These are phyloP conservation scores for Numenius arquata DNA, from an alignment of 2,113 vertebrate genomes.

Conservation along the genomic window DNA sequence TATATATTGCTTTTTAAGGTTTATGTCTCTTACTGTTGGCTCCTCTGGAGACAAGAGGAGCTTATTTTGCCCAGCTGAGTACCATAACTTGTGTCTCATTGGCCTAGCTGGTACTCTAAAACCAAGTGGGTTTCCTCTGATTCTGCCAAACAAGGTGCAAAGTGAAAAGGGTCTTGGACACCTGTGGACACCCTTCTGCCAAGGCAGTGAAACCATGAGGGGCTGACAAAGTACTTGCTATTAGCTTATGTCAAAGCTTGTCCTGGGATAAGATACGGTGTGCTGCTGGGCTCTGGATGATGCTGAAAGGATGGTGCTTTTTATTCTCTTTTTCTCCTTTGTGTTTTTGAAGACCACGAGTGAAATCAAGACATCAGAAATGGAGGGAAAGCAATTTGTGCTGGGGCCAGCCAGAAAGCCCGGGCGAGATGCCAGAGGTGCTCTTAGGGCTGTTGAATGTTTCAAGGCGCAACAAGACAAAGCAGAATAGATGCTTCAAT, in stretches of 20 bases:
- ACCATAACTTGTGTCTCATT: background rate
- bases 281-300: background rate
- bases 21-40: background rate
- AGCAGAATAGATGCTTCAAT: background rate
- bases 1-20: background rate
- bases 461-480: constrained; percentile 24
- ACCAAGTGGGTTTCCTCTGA: background rate
- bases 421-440: constrained; percentile 30
- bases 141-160: constrained; percentile 38
- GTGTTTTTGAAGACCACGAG: background rate
- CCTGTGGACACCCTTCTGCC: background rate
- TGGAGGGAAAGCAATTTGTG: background rate
- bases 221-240: background rate
- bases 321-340: background rate
- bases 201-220: background rate
- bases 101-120: background rate
- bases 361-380: constrained; percentile 6
- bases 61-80: background rate
- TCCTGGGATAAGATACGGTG: background rate
- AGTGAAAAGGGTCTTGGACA: background rate
- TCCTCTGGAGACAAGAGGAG: background rate
- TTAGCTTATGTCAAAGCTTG: background rate
- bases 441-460: constrained; percentile 10
- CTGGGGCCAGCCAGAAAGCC: background rate
- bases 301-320: background rate